Base-by-base conservation (phyloP, 2,113 vertebrate species). In the Callaeas wilsoni region DNA sequence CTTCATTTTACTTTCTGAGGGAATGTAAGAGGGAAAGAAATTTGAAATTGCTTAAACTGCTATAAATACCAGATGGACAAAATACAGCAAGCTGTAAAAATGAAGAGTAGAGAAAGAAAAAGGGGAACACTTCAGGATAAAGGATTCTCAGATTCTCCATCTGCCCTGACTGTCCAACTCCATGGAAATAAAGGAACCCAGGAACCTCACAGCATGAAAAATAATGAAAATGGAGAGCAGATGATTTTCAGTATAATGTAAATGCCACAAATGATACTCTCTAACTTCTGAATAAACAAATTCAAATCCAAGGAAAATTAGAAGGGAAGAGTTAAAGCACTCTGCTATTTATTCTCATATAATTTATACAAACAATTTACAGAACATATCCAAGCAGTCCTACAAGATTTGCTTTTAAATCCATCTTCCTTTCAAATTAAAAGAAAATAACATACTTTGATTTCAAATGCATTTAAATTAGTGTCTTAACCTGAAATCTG, bases 341-440 rank as follows among this genome's bases (percentile, higher is more conserved):
- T 90, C 35, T 84, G 85, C 64, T 96, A 93, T 96, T 95, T 96
- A 84, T 90, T 77, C 83, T 84, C 35, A 52, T 59, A 44, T 56
- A 92, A 92, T 90, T 94, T 88, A 90, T 75, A 95, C 71, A 94
- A 94, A 93, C 88, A 95, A 94, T 88, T 94, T 95, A 81, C 47
- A 93, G 75, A 90, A 86, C 29, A 39, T 47, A 77, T 46, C 55
- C 2, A 8, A 93, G 74, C 27, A 7, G 1, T 84, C 76, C 78
- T 83, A 77, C 32, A 93, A 85, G 68, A 44, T 60, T 90, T 5
- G 16, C 52, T 90, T 88, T 86, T 88, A 96, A 93, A 95, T 86
- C 68, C 16, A 13, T 81, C 88, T 75, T 88, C 60, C 63, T 90
- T 94, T 92, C 82, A 84, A 95, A 95, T 94, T 91, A 95, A 95